These are phyloP conservation scores for Microplitis deprimator DNA, from an alignment of 2,888 invertebrate species.

Conservation along the genomic window DNA sequence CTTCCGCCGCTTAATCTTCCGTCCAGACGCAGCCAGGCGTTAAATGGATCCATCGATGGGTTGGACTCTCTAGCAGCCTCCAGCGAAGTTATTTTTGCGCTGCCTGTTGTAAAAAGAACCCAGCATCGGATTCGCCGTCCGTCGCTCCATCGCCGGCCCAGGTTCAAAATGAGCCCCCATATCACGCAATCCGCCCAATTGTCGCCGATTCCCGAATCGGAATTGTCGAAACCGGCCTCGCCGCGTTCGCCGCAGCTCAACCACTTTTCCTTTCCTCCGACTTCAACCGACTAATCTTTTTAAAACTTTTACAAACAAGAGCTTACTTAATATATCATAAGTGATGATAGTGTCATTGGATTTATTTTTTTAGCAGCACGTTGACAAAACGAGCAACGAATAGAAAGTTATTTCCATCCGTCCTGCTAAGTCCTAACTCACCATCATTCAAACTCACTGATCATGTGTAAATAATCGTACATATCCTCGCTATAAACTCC, in stretches of 20 bases:
- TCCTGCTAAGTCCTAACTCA: constrained; percentile 1
- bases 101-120: constrained; percentile 58
- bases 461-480: neutral
- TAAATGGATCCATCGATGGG: neutral
- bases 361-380: neutral
- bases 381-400: neutral
- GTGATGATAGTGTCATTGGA: neutral
- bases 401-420: constrained; percentile 10
- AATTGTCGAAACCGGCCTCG: constrained; percentile 80
- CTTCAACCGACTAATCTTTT: constrained; percentile 44
- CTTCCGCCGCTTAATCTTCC: constrained; percentile 59
- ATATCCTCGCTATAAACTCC: no score
- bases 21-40: constrained; percentile 41
- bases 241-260: constrained; percentile 72
- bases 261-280: constrained; percentile 68
- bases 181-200: constrained; percentile 71
- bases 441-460: neutral
- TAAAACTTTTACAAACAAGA: neutral
- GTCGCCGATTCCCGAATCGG: constrained; percentile 82
- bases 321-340: neutral
- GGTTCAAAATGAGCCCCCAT: constrained; percentile 64
- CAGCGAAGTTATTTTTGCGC: constrained; percentile 42
- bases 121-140: constrained; percentile 63
- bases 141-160: constrained; percentile 62
- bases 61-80: neutral